These are phyloP conservation scores for Siderastrea radians DNA, from an alignment of 92 coral and sea anemone species.

Conservation along the genomic window DNA sequence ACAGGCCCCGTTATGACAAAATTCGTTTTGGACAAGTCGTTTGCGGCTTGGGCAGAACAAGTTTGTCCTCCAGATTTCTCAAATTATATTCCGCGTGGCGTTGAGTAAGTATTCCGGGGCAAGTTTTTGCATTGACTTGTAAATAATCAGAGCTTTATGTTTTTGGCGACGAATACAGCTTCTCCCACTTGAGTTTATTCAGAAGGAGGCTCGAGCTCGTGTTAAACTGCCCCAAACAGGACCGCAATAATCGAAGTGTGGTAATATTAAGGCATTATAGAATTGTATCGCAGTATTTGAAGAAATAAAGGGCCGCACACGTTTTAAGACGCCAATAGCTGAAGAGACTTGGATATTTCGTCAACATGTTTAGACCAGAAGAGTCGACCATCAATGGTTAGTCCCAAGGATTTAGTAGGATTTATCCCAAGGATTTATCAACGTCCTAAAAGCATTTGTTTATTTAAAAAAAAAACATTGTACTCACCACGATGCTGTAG, in stretches of 20 bases:
- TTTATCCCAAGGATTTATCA: too few relatives aligned
- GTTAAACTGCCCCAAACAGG: conserved; percentile 68
- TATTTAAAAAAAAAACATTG: too few relatives aligned
- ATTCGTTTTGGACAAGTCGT: too few relatives aligned
- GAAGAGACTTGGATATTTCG: conserved; percentile 54
- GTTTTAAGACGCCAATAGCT: conserved; percentile 72
- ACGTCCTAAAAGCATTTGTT: too few relatives aligned
- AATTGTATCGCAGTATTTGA: conserved; percentile 45
- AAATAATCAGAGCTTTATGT: not conserved
- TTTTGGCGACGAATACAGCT: too few relatives aligned
- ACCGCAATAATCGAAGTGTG: conserved; percentile 36
- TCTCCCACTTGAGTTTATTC: too few relatives aligned
- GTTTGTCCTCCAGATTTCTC: too few relatives aligned
- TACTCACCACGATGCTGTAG: conserved; percentile 25
- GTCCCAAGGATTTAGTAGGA: conserved; percentile 32
- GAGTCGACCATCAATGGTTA: conserved; percentile 37
- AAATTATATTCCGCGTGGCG: not conserved
- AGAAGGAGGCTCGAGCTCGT: not conserved
- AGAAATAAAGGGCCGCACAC: conserved; percentile 53
- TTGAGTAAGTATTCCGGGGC: conserved; percentile 28
- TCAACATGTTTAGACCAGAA: conserved; percentile 61
- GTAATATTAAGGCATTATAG: too few relatives aligned
- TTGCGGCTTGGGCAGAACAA: too few relatives aligned
- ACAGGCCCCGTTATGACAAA: too few relatives aligned
- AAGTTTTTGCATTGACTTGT: conserved; percentile 6